Base-by-base conservation (phyloP, 2,113 vertebrate genomes). In the Psilopsiagon aurifrons region DNA sequence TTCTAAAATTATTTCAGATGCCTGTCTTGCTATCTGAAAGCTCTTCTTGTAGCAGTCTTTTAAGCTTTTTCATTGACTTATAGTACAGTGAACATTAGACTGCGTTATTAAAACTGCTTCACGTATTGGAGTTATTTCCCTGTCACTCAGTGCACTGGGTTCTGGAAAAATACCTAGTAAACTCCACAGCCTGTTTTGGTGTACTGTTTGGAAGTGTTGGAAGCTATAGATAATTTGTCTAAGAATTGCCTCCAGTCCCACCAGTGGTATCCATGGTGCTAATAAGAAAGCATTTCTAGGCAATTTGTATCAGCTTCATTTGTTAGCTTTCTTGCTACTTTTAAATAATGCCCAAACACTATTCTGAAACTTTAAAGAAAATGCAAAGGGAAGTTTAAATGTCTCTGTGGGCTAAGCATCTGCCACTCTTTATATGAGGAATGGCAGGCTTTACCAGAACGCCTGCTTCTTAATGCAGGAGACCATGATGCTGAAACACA, bases 381-480 rank as follows among this genome's bases (percentile, higher is more conserved):
- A 95, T 92, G 84, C 74, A 57, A 73, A 71, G 95, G 64, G 94
- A 92, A 85, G 93, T 91, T 88, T 83, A 91, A 95, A 89, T 94
- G 86, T 91, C 89, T 95, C 84, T 91, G 69, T 92, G 84, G 88
- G 89, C 91, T 95, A 78, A 89, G 92, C 77, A 95, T 66, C 91
- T 95, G 94, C 83, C 89, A 89, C 70, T 95, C 89, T 75, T 89
- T 76, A 63, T 89, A 94, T 94, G 74, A 95, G 95, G 89, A 95
- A 90, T 91, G 96, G 95, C 96, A 95, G 88, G 73, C 95, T 95
- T 95, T 89, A 96, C 81, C 69, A 95, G 91, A 92, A 87, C 83
- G 93, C 93, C 91, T 95, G 91, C 43, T 87, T 95, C 89, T 91
- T 84, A 92, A 94, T 82, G 77, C 91, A 86, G 74, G 86, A 92